Base-by-base conservation (phyloP, 2,888 invertebrate species). In the Lasioglossum morio region DNA sequence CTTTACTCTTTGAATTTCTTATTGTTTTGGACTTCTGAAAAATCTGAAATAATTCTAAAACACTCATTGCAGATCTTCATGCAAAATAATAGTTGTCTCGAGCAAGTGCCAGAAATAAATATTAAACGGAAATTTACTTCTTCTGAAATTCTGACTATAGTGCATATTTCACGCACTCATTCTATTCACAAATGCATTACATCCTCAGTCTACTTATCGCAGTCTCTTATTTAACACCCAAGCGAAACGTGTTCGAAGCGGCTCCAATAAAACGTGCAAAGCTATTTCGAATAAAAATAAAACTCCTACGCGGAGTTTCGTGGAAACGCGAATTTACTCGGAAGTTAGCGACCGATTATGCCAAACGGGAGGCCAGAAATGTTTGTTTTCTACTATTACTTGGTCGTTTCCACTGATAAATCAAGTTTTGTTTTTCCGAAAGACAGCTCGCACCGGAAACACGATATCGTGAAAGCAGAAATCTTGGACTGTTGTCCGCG, bases 401-500 rank as follows among this genome's bases (percentile, higher is more conserved):
- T 30, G 5, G 16, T 16, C 30, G n/a, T 53, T 53, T 53, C n/a
- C 23, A 53, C 53, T 23, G 53, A 53, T 53, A 53, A 63, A 63
- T 63, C 63, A 30, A 16, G 16, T 63, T 63, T 63, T 63, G 30
- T 63, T 63, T 63, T 63, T 63, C 63, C 7, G 27, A 30, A 63
- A 63, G 30, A 16, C 63, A 2, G 30, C 63, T 10, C 23, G 30
- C 30, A 16, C 63, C 63, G 63, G 63, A 63, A 63, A n/a, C 63
- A 0, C 14, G 63, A 30, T 63, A 34, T 34, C 66, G 34, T 66
- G 34, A 66, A 66, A 66, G 66, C 66, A 66, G 30, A 66, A 66
- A 34, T 34, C 34, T 34, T n/a, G 53, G 23, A 10, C 66, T 66
- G 75, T 70, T 46, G 30, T 74, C 79, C 74, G 74, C 63, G 63